These are phyloP conservation scores for Lagopus muta DNA, from an alignment of 2,113 vertebrate genomes.

Conservation along the genomic window DNA sequence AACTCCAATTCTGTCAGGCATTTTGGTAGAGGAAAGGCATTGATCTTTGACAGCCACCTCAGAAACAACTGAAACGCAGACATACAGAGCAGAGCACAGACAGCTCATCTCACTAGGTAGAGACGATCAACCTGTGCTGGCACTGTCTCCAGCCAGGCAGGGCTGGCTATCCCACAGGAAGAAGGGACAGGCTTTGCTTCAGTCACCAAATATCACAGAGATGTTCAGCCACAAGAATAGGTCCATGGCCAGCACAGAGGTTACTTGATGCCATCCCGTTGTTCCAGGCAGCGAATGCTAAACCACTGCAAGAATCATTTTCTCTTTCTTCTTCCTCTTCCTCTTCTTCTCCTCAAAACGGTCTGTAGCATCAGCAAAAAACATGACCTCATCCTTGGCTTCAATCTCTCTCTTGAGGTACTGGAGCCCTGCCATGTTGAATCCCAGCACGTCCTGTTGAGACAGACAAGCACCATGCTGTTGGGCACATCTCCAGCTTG, in stretches of 20 bases:
- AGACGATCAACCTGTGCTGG: background rate
- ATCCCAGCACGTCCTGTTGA: conserved; percentile 90
- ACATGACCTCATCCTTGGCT: conserved; percentile 91
- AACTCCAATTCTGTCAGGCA: background rate
- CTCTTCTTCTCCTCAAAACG: conserved; percentile 87
- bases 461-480: background rate
- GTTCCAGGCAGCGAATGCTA: conserved; percentile 61
- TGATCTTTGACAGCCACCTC: background rate
- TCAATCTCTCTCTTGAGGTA: conserved; percentile 92
- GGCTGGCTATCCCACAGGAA: background rate
- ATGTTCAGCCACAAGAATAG: background rate
- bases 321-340: conserved; percentile 90
- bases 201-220: background rate
- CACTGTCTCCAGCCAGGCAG: too few relatives aligned
- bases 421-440: conserved; percentile 93
- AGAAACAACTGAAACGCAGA: background rate
- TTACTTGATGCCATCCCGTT: background rate
- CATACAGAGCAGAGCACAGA: background rate
- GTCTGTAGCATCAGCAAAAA: conserved; percentile 93
- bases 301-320: conserved; percentile 86
- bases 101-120: background rate
- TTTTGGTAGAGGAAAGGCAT: background rate
- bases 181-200: background rate
- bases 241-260: background rate
- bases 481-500: background rate